phyloP scores from a whole-genome alignment of 2,113 vertebrate genomes.

The Regulus satrapa region DNA sequence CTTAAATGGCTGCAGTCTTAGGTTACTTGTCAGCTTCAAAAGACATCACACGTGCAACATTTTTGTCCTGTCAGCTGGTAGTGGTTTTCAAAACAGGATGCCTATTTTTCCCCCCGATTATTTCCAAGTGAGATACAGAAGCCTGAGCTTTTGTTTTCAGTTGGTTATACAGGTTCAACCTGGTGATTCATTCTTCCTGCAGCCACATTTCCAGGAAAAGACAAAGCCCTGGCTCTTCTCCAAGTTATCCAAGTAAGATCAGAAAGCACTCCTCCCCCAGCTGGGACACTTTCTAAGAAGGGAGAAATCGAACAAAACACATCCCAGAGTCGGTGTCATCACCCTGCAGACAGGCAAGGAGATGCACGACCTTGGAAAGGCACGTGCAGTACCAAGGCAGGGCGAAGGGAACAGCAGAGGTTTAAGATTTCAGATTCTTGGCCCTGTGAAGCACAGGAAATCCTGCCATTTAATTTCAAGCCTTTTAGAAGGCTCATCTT shows the following conservation, averaged over 20 bases:
- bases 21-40: neutral
- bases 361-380: neutral
- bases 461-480: neutral
- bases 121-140: constrained; percentile 31
- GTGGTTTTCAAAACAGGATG: constrained; percentile 58
- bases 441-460: neutral
- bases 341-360: neutral
- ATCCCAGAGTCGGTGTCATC: neutral
- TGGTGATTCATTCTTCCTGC: constrained; percentile 62
- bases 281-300: constrained; percentile 57
- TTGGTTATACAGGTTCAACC: constrained; percentile 28
- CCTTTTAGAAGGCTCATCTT: neutral
- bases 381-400: neutral
- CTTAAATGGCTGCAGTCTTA: constrained; percentile 17
- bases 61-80: constrained; percentile 45
- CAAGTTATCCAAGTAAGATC: constrained; percentile 18
- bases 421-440: neutral
- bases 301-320: neutral
- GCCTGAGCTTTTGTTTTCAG: constrained; percentile 52
- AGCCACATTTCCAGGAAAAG: constrained; percentile 53
- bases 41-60: neutral
- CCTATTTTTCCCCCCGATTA: constrained; percentile 52
- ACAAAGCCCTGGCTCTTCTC: constrained; percentile 43
- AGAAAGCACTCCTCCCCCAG: neutral
- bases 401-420: neutral